These are phyloP conservation scores for Gopherus flavomarginatus DNA, from an alignment of 2,113 vertebrate species.

Conservation along the genomic window DNA sequence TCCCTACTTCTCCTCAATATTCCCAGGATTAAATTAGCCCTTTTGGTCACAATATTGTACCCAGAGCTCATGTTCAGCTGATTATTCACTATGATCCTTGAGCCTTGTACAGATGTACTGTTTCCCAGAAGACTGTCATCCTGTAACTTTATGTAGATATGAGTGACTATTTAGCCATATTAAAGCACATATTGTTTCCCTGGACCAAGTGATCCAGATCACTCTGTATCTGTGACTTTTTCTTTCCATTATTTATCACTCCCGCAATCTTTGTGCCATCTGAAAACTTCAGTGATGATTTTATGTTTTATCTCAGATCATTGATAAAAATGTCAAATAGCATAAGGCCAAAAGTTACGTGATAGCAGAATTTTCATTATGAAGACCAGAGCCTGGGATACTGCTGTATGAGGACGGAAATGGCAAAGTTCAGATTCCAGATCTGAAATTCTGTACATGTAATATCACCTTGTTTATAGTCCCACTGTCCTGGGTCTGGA, in stretches of 20 bases:
- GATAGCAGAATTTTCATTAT: neutral
- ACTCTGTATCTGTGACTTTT: no score
- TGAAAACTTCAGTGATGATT: no score
- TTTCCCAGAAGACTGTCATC: no score
- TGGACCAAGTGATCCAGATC: neutral
- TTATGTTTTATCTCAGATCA: no score
- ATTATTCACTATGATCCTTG: neutral
- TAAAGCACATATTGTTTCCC: neutral
- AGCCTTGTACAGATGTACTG: neutral
- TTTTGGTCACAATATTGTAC: neutral
- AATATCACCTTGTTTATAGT: neutral
- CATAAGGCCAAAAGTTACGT: neutral
- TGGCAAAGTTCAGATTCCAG: neutral
- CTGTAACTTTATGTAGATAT: no score
- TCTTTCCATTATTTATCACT: no score
- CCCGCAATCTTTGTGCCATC: no score
- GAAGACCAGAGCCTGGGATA: neutral
- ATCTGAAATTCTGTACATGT: neutral
- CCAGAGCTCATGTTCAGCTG: neutral
- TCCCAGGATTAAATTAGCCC: neutral
- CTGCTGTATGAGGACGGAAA: neutral
- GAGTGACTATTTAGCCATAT: neutral
- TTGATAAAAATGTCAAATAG: no score
- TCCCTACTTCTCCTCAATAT: neutral
- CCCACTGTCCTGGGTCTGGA: accelerated